Evolutionary conservation across 2,797 vertebrate genomes (phyloP), one percentile per base, ranked within the genome.

Genomic region (Pipistrellus pipistrellus): DNA sequence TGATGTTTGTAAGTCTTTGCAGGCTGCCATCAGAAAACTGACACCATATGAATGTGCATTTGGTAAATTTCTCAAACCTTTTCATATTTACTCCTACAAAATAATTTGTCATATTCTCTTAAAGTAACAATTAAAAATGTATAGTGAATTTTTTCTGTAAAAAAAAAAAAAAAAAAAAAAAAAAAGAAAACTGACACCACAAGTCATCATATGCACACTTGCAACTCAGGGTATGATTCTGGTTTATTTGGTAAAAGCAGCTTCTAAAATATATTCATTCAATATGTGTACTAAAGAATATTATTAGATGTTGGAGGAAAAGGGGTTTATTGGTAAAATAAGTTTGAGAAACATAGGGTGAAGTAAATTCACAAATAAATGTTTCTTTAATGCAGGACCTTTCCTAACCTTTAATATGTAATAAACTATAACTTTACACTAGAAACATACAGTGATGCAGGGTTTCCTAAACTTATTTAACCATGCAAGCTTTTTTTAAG

Each of bases 201-300:
- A 23, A 51, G 30, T 18, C 30, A 21, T 18, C 35, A 32, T 8
- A 38, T 6, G 20, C 27, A 62, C 5, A 13, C 46, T 84, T 81
- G 18, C 32, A 51, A 64, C 51, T 62, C 3, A 18, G 4, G 8
- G 17, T 69, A 3, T 64, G 18, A 86, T 48, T 85, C 75, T 85
- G 71, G 4, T 30, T 30, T 83, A 53, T 66, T 55, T 55, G 69
- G 51, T 44, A 85, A 94, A 94, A 95, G 72, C 23, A 85, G 85
- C 38, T 81, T 80, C 55, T 94, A 91, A 97, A 85, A 77, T n/a
- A 32, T 11, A 4, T 87, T 32, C 15, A 32, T 0, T 51, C 69
- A 94, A 64, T 6, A 48, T 2, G 6, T 0, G 0, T 30, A 90
- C 64, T 93, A 41, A 91, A 46, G 41, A 62, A 53, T 48, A 87